phyloP scores from a whole-genome alignment of 2,888 invertebrate genomes.

The Orthosia cruda region DNA sequence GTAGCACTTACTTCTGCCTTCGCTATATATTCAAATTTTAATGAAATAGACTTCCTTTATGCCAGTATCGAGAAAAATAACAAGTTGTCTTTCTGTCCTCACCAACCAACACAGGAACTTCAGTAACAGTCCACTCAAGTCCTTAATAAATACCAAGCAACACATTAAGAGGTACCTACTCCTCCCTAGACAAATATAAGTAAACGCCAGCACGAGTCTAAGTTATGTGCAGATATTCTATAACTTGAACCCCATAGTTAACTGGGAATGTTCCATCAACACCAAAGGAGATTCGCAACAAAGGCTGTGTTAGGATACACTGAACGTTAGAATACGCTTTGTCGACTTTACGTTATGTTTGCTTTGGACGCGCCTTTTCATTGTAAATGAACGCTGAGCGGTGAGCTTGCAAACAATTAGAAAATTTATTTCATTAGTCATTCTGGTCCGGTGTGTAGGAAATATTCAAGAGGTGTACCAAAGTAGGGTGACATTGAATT shows the following conservation, averaged over 20 bases:
- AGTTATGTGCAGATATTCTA: constrained; percentile 41
- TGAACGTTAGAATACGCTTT: constrained; percentile 81
- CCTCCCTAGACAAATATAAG: constrained; percentile 5
- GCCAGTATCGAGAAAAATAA: background rate
- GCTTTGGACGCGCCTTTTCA: constrained; percentile 74
- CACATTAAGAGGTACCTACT: background rate
- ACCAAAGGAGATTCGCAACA: constrained; percentile 79
- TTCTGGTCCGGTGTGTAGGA: constrained; percentile 37
- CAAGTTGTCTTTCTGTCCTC: background rate
- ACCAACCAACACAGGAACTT: no score
- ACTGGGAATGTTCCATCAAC: constrained; percentile 77
- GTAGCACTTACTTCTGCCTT: no score
- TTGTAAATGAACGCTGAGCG: constrained; percentile 62
- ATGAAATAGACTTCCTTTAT: background rate
- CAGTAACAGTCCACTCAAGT: background rate
- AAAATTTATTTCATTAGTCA: constrained; percentile 68
- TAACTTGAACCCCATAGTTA: constrained; percentile 59
- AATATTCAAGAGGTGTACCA: constrained; percentile 35
- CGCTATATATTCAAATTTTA: no score
- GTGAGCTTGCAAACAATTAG: constrained; percentile 60
- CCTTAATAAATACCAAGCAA: constrained; percentile 7
- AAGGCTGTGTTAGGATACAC: constrained; percentile 79
- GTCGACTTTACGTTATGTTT: constrained; percentile 77
- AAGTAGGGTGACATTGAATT: constrained; percentile 6
- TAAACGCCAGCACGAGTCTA: constrained; percentile 16